Percentiles rank a stretch among this genome's conserved stretches.
Conservation (phyloP, 2,888 invertebrate species). For the Adelphocoris suturalis region DNA sequence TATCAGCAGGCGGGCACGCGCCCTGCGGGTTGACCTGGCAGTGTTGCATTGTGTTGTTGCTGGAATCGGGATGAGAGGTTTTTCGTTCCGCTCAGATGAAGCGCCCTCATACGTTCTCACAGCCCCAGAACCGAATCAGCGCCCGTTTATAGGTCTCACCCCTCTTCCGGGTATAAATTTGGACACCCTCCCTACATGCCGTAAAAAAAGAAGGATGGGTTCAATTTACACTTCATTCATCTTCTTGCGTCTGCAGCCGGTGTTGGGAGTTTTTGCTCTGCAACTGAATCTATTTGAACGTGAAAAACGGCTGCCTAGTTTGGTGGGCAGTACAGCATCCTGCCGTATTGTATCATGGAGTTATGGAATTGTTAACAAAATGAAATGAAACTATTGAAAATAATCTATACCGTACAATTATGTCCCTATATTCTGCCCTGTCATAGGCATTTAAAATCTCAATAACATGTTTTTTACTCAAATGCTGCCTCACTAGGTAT, state of each 20-base stretch:
- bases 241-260: neutral
- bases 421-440: too few species aligned
- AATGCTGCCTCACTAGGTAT: too few species aligned
- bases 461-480: too few species aligned
- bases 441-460: too few species aligned
- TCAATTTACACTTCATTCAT: slow-evolving; percentile 42
- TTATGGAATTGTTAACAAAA: too few species aligned
- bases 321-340: neutral
- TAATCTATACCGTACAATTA: too few species aligned
- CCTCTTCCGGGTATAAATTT: slow-evolving; percentile 32
- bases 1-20: slow-evolving; percentile 54
- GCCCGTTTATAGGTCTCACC: neutral
- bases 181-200: neutral
- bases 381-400: too few species aligned
- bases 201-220: neutral
- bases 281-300: neutral
- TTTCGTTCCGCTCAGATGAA: slow-evolving; percentile 34
- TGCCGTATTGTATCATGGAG: too few species aligned
- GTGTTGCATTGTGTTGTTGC: slow-evolving; percentile 25
- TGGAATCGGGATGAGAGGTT: slow-evolving; percentile 1
- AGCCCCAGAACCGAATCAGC: slow-evolving; percentile 4
- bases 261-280: neutral
- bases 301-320: neutral
- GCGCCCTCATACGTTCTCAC: slow-evolving; percentile 27
- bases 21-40: neutral